A percentile compares a stretch with the other conserved stretches of the same genome.
Conservation (phyloP, 2,113 vertebrate species). For the Lynx canadensis region DNA sequence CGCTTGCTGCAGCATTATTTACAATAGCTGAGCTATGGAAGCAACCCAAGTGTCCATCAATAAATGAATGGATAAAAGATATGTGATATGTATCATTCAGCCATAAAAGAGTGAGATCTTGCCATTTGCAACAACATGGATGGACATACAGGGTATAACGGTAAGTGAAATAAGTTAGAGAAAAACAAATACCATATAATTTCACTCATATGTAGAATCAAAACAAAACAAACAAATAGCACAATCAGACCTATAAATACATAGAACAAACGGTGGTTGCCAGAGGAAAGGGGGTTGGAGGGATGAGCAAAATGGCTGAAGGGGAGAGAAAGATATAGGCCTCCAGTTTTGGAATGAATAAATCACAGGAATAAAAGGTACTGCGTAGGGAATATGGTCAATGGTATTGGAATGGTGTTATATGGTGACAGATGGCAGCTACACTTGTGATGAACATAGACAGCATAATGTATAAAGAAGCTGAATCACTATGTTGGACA, state of each 20-base stretch:
- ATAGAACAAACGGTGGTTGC: neutral
- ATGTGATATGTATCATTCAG: neutral
- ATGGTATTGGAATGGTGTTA: neutral
- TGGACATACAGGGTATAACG: neutral
- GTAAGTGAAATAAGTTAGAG: neutral
- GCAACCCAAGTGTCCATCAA: neutral
- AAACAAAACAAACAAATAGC: neutral
- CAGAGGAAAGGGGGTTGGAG: neutral
- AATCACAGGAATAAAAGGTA: neutral
- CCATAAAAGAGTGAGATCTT: neutral
- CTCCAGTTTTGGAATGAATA: neutral
- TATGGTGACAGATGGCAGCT: neutral
- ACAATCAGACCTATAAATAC: neutral
- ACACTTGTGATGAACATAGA: neutral
- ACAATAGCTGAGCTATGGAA: neutral
- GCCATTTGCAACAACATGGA: neutral
- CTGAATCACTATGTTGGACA: neutral
- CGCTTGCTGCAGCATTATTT: neutral
- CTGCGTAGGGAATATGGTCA: neutral
- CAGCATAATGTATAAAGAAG: neutral
- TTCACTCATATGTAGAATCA: neutral
- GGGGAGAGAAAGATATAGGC: neutral
- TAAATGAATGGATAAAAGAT: neutral
- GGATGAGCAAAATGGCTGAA: neutral
- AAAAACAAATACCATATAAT: neutral